Evolutionary conservation across 2,797 vertebrate species (phyloP).

Genomic region (Xenops minutus): DNA sequence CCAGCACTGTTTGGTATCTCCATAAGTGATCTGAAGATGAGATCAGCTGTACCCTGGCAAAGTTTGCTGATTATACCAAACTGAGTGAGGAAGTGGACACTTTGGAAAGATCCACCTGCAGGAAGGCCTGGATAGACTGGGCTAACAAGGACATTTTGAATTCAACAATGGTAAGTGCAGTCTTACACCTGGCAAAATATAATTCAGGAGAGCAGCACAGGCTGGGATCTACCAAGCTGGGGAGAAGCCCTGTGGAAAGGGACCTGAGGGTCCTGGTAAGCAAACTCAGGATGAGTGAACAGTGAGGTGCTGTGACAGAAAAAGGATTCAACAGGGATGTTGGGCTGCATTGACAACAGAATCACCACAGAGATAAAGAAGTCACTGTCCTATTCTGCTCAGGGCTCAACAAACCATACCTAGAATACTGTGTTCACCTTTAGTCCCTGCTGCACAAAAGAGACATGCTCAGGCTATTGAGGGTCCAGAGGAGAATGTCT

Average conservation of each 20-base stretch:
- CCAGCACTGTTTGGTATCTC: rapidly evolving
- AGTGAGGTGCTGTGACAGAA: background rate
- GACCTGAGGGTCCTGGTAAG: background rate
- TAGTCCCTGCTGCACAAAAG: background rate
- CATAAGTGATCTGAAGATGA: background rate
- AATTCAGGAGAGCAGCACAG: background rate
- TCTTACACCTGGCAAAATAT: background rate
- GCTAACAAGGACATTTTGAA: background rate
- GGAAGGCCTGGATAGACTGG: background rate
- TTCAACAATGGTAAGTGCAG: too few species aligned
- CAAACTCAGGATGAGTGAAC: background rate
- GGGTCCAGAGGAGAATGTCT: too few species aligned
- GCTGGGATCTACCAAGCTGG: background rate
- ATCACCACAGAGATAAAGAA: background rate
- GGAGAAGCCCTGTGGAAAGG: background rate
- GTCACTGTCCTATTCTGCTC: rapidly evolving
- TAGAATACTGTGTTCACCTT: background rate
- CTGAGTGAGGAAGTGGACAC: background rate
- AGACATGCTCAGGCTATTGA: rapidly evolving
- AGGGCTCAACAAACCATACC: background rate
- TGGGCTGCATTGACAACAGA: background rate
- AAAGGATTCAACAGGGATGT: background rate
- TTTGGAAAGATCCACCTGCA: background rate
- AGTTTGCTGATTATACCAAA: background rate
- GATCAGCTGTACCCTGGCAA: background rate